These are phyloP conservation scores for Morus bassanus DNA, from an alignment of 2,797 vertebrate genomes.

Conservation along the genomic window DNA sequence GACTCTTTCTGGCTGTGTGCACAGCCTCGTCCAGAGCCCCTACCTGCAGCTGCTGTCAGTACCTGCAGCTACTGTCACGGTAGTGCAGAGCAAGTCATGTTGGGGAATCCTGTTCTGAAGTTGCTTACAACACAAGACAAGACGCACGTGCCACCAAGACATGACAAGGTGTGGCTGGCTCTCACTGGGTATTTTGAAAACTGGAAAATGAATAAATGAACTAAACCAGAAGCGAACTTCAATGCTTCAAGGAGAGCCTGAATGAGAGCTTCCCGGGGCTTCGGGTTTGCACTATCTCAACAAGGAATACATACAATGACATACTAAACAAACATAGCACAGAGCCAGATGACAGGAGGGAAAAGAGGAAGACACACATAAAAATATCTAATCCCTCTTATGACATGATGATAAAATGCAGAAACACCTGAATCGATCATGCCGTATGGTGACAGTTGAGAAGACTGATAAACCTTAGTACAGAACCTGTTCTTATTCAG, in stretches of 20 bases:
- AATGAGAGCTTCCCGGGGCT: neutral
- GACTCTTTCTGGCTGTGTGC: neutral
- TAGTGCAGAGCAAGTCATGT: neutral
- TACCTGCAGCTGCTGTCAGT: neutral
- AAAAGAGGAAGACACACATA: neutral
- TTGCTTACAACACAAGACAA: neutral
- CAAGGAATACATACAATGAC: neutral
- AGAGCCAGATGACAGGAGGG: neutral
- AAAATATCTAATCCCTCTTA: neutral
- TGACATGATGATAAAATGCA: neutral
- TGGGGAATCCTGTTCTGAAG: neutral
- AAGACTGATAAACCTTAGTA: neutral
- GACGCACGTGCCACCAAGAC: neutral
- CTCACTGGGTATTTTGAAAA: neutral
- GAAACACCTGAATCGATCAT: neutral
- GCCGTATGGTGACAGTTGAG: neutral
- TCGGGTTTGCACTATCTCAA: neutral
- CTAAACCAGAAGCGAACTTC: neutral
- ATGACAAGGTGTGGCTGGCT: neutral
- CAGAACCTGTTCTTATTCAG: neutral
- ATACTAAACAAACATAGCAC: neutral
- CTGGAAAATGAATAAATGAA: neutral
- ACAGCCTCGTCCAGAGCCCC: neutral
- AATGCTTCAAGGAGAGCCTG: neutral
- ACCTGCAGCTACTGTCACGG: neutral